phyloP scores from a whole-genome alignment of 2,888 invertebrate genomes.

The Ypsolopha scabrella region DNA sequence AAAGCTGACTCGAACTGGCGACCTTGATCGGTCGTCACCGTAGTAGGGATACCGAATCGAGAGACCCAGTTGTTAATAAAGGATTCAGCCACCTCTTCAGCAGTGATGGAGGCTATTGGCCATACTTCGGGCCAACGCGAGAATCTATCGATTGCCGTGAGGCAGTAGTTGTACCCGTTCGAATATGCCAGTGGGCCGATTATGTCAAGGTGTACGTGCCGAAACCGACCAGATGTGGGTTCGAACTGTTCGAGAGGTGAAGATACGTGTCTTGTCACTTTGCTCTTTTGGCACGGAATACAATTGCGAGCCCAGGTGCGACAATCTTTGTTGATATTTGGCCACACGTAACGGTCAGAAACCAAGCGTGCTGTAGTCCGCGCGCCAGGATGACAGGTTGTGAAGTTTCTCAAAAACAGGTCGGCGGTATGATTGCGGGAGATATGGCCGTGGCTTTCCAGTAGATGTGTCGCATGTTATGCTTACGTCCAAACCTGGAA shows the following conservation, averaged over 20 bases:
- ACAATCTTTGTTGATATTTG: constrained; percentile 20
- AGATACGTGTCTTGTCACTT: constrained; percentile 10
- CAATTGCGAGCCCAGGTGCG: constrained; percentile 18
- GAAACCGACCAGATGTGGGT: background rate
- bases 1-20: too few relatives aligned
- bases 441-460: constrained; percentile 2
- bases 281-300: constrained; percentile 21
- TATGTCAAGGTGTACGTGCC: constrained; percentile 4
- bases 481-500: constrained; percentile 2
- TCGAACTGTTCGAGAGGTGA: constrained; percentile 10
- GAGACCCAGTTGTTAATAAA: constrained; percentile 28
- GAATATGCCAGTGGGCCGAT: constrained; percentile 1
- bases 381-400: constrained; percentile 6
- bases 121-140: constrained; percentile 26
- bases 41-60: constrained; percentile 29
- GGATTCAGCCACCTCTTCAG: constrained; percentile 20
- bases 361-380: constrained; percentile 12
- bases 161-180: background rate
- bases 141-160: constrained; percentile 22
- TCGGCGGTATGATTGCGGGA: background rate
- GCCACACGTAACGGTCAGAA: constrained; percentile 26
- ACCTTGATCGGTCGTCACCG: constrained; percentile 9
- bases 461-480: constrained; percentile 4
- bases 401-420: background rate
- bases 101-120: constrained; percentile 22